These are phyloP conservation scores for Stramonita haemastoma DNA, from an alignment of 2,888 invertebrate species.

Conservation along the genomic window DNA sequence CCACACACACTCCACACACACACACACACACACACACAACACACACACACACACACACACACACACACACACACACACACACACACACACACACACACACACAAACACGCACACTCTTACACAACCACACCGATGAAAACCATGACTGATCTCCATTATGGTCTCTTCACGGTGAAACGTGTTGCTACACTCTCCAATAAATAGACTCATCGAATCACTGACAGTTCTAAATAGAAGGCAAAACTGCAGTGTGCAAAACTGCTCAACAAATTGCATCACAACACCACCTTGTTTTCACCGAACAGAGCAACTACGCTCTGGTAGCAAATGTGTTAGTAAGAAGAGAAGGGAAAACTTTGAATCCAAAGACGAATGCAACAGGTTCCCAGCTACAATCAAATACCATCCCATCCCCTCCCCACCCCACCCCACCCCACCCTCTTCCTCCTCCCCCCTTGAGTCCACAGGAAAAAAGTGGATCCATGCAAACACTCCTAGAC, in stretches of 20 bases:
- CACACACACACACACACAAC: too few species aligned
- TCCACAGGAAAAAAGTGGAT: background rate
- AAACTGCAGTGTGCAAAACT: background rate
- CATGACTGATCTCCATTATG: too few species aligned
- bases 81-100: background rate
- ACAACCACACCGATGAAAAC: background rate
- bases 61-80: too few species aligned
- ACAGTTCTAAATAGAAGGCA: background rate
- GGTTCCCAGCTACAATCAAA: slow-evolving; percentile 6
- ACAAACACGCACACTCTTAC: background rate
- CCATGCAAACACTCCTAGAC: slow-evolving; percentile 81
- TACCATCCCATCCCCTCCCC: too few species aligned
- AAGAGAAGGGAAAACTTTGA: background rate
- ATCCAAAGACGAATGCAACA: background rate
- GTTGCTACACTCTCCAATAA: background rate
- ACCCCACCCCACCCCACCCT: too few species aligned
- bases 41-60: too few species aligned
- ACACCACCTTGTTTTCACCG: background rate
- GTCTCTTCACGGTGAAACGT: background rate
- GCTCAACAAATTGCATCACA: background rate
- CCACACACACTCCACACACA: too few species aligned
- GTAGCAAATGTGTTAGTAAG: background rate
- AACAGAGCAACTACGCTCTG: background rate
- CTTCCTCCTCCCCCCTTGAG: too few species aligned
- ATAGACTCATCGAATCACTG: background rate